Conservation (phyloP, 2,888 invertebrate species). For the Amphimallon solstitiale region DNA sequence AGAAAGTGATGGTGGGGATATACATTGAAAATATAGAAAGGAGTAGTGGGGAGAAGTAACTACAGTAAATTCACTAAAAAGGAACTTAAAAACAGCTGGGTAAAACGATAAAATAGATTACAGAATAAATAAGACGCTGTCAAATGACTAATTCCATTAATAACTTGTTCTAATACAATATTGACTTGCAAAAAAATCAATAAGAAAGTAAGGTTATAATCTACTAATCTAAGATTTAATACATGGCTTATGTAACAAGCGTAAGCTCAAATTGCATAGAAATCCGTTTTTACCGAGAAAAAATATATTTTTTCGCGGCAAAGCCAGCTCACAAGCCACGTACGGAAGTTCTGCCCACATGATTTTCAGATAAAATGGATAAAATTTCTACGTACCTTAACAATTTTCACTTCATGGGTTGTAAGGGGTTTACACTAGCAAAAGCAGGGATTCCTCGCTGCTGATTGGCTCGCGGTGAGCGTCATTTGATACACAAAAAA, state of each 20-base stretch:
- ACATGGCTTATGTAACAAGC: slow-evolving; percentile 42
- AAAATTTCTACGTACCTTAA: slow-evolving; percentile 65
- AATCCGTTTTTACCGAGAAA: slow-evolving; percentile 41
- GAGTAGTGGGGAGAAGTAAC: slow-evolving; percentile 47
- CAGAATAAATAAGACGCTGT: slow-evolving; percentile 22
- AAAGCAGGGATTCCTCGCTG: slow-evolving; percentile 61
- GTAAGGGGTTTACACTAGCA: slow-evolving; percentile 62
- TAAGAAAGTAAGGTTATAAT: slow-evolving; percentile 62
- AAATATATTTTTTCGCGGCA: slow-evolving; percentile 48
- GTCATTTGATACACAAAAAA: slow-evolving; percentile 65
- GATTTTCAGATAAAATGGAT: slow-evolving; percentile 64
- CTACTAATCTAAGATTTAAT: slow-evolving; percentile 46
- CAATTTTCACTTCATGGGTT: slow-evolving; percentile 64
- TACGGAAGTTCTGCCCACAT: slow-evolving; percentile 56
- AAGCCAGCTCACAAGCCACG: slow-evolving; percentile 45
- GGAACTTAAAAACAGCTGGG: slow-evolving; percentile 32
- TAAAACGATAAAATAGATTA: slow-evolving; percentile 30
- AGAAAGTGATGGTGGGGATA: slow-evolving; percentile 46
- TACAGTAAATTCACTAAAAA: slow-evolving; percentile 47
- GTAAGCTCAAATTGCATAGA: slow-evolving; percentile 26
- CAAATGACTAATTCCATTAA: slow-evolving; percentile 11
- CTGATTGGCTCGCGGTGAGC: slow-evolving; percentile 61
- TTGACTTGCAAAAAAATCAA: slow-evolving; percentile 56
- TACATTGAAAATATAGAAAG: slow-evolving; percentile 32
- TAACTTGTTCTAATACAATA: slow-evolving; percentile 20